Conservation (phyloP, 1,140 invertebrate species). For the Druon quercuslanigerum region DNA sequence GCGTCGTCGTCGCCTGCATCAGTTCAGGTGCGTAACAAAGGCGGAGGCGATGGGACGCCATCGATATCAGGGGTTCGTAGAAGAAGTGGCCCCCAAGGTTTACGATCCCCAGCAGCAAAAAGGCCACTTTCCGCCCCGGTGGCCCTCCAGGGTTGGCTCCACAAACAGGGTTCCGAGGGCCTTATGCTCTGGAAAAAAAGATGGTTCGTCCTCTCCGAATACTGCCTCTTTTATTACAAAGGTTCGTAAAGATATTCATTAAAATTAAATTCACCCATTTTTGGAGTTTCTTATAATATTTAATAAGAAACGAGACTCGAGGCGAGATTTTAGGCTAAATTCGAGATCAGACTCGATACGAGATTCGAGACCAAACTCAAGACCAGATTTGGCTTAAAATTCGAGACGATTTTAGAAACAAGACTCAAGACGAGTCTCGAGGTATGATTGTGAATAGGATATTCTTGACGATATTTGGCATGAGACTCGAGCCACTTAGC, state of each 20-base stretch:
- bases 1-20: slow-evolving; percentile 57
- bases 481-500: too few species aligned
- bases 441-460: too few species aligned
- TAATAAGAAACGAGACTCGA: too few species aligned
- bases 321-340: too few species aligned
- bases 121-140: slow-evolving; percentile 87
- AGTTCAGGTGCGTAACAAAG: slow-evolving; percentile 63
- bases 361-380: too few species aligned
- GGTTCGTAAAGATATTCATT: slow-evolving; percentile 74
- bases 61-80: slow-evolving; percentile 78
- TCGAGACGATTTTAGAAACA: too few species aligned
- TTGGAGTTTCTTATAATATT: too few species aligned
- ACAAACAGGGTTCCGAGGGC: slow-evolving; percentile 93
- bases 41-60: slow-evolving; percentile 74
- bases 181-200: slow-evolving; percentile 95
- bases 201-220: slow-evolving; percentile 96
- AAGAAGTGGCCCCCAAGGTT: slow-evolving; percentile 79
- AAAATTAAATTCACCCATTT: too few species aligned
- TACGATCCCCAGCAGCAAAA: slow-evolving; percentile 86
- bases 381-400: too few species aligned
- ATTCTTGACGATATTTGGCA: too few species aligned
- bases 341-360: too few species aligned
- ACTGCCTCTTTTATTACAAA: slow-evolving; percentile 97
- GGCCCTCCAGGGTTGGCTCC: slow-evolving; percentile 90
- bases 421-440: too few species aligned